Conservation (phyloP, 2,797 vertebrate species). For the Otolemur crassicaudatus region DNA sequence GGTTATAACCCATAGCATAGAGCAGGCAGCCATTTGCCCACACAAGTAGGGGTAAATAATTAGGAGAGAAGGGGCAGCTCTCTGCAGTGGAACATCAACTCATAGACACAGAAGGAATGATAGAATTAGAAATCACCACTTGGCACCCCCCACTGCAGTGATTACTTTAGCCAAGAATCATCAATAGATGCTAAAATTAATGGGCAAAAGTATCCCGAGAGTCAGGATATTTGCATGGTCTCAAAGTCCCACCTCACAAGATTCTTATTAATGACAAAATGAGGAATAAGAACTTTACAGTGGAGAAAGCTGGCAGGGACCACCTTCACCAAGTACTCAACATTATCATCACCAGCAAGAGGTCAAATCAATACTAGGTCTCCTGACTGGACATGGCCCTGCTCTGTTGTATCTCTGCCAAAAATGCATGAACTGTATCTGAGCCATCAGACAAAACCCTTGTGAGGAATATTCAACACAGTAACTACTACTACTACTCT, state of each 20-base stretch:
- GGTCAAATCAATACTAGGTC: too few relatives aligned
- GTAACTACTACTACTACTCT: background rate
- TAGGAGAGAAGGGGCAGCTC: background rate
- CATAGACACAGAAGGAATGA: background rate
- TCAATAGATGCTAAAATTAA: background rate
- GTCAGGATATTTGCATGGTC: background rate
- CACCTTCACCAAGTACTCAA: background rate
- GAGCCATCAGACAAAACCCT: background rate
- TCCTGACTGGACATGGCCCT: background rate
- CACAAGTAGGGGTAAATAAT: background rate
- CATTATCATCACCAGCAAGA: background rate
- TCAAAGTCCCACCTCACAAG: background rate
- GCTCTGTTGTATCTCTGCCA: background rate
- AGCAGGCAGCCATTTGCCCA: background rate
- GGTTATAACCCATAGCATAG: background rate
- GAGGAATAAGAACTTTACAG: background rate
- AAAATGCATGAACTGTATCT: background rate
- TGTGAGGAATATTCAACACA: background rate
- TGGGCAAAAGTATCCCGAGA: background rate
- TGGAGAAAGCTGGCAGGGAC: background rate
- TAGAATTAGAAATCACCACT: background rate
- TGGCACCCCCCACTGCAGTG: too few relatives aligned
- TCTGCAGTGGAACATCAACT: background rate
- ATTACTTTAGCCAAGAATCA: background rate
- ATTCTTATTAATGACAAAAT: background rate